A percentile compares a stretch with the other conserved stretches of the same genome.
Conservation (phyloP, 1,140 invertebrate genomes). For the fruit fly (Drosophila melanogaster) region Release_6_plus_ISO1_MT NC_004354.4:7372501-7373000, state of each 20-base stretch:
- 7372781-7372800: constrained; percentile 81
- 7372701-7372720: constrained; percentile 60
- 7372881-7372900: constrained; percentile 1
- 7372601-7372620: too few relatives aligned
- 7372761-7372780: constrained; percentile 83
- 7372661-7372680: not conserved
- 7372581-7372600: too few relatives aligned
- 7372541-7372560: too few relatives aligned
- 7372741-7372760: constrained; percentile 81
- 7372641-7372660: not conserved
- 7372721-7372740: constrained; percentile 64
- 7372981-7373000: constrained; percentile 79
- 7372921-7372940: constrained; percentile 34
- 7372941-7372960: constrained; percentile 73
- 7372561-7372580: not conserved
- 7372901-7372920: constrained; percentile 4
- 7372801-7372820: constrained; percentile 53
- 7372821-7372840: constrained; percentile 31
- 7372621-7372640: too few relatives aligned
- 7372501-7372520: constrained; percentile 24
- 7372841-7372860: constrained; percentile 38
- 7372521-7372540: too few relatives aligned
- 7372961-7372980: constrained; percentile 61
- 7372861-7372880: constrained; percentile 53
- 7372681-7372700: constrained; percentile 1